A percentile compares a stretch with the other conserved stretches of the same genome.
These are phyloP conservation scores for Echinops telfairi DNA, from an alignment of 2,113 vertebrate species.

Conservation along the genomic window DNA sequence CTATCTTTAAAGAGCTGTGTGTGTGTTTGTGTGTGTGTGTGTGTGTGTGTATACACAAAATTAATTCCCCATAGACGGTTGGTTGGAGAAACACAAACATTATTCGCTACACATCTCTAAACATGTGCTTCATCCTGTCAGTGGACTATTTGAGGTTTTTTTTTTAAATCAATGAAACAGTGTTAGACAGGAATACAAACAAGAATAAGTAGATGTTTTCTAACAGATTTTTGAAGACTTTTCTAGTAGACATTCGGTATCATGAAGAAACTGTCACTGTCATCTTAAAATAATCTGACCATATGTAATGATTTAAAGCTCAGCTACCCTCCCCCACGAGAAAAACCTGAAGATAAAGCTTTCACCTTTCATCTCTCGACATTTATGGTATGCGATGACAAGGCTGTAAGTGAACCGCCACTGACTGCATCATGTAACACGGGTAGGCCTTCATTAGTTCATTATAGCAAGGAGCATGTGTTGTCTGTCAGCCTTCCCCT, in stretches of 20 bases:
- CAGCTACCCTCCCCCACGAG: not conserved
- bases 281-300: slow-evolving; percentile 33
- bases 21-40: not conserved
- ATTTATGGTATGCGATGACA: slow-evolving; percentile 1
- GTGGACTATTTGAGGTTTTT: not conserved
- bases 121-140: not conserved
- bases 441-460: slow-evolving; percentile 51
- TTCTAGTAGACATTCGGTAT: slow-evolving; percentile 18
- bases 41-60: not conserved
- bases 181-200: slow-evolving; percentile 30
- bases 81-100: not conserved
- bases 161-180: not conserved
- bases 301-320: slow-evolving; percentile 40
- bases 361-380: slow-evolving; percentile 58
- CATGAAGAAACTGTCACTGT: slow-evolving; percentile 46
- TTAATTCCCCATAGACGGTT: slow-evolving; percentile 10
- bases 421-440: not conserved
- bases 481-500: slow-evolving; percentile 34
- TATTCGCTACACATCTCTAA: not conserved
- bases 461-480: slow-evolving; percentile 33
- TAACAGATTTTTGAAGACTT: not conserved
- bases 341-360: slow-evolving; percentile 9
- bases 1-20: not conserved
- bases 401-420: slow-evolving; percentile 29
- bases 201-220: slow-evolving; percentile 15